Evolutionary conservation across 1,140 invertebrate species (phyloP).

Genomic region (Trinorchestia longiramus): DNA sequence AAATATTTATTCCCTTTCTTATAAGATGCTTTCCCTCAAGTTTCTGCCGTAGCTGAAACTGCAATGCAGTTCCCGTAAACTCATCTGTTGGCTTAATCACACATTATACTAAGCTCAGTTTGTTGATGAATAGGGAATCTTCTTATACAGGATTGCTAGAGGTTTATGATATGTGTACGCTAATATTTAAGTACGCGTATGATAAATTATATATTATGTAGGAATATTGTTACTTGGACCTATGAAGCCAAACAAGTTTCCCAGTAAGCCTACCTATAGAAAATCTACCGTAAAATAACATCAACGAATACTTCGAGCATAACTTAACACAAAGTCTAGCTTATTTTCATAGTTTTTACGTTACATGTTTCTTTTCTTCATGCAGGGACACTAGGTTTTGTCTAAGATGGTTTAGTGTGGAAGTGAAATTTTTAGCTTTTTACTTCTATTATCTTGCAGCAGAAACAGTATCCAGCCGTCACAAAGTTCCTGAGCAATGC

Average conservation of each 20-base stretch:
- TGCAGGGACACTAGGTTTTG: neutral
- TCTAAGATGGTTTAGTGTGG: neutral
- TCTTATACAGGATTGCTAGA: neutral
- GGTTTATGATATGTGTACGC: neutral
- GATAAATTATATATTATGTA: no score
- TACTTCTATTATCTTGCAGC: neutral
- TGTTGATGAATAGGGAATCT: neutral
- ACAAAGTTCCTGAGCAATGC: neutral
- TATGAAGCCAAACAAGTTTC: no score
- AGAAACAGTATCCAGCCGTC: neutral
- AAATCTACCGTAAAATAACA: no score
- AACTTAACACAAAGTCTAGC: no score
- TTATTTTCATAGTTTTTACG: neutral
- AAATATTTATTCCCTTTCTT: no score
- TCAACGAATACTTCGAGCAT: no score
- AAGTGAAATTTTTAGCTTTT: neutral
- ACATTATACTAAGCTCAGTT: neutral
- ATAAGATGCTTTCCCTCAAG: no score
- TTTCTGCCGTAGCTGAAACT: no score
- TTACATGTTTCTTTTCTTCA: neutral
- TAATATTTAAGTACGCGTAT: neutral
- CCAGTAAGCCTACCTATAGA: no score
- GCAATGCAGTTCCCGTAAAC: neutral
- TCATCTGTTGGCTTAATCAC: neutral
- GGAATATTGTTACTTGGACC: no score